phyloP scores from a whole-genome alignment of 2,888 invertebrate species.

The Maniola hyperantus region DNA sequence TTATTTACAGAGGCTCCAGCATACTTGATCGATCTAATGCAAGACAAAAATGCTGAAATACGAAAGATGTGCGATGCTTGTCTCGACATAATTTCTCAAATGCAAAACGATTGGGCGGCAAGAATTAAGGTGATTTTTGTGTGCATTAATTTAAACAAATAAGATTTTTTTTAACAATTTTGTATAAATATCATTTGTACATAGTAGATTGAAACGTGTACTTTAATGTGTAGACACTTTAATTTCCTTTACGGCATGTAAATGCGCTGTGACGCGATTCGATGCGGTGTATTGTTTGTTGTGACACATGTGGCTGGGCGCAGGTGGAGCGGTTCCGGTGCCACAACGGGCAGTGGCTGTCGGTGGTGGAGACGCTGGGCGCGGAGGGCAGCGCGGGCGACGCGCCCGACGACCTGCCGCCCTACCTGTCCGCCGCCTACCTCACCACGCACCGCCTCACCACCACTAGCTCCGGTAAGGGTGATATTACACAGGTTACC shows the following conservation, averaged over 20 bases:
- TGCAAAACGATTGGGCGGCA: constrained; percentile 95
- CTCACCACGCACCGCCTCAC: constrained; percentile 79
- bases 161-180: too few relatives aligned
- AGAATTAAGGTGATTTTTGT: constrained; percentile 87
- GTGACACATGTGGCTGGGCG: not conserved
- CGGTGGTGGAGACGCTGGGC: constrained; percentile 93
- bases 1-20: constrained; percentile 91
- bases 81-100: constrained; percentile 96
- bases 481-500: not conserved
- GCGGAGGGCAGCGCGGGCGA: constrained; percentile 83
- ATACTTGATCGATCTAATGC: constrained; percentile 97
- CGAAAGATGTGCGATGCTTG: constrained; percentile 97
- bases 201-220: too few relatives aligned
- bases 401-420: constrained; percentile 84
- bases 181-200: too few relatives aligned
- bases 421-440: constrained; percentile 89
- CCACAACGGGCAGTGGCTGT: constrained; percentile 99
- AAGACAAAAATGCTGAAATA: constrained; percentile 97
- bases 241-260: too few relatives aligned
- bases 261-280: too few relatives aligned
- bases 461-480: constrained; percentile 59
- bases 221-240: too few relatives aligned
- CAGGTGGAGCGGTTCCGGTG: constrained; percentile 96
- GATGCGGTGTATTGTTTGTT: too few relatives aligned
- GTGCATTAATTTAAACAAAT: not conserved